Evolutionary conservation across 1,140 invertebrate genomes (phyloP).

Genomic region (Pseudachorutes palmiensis): DNA sequence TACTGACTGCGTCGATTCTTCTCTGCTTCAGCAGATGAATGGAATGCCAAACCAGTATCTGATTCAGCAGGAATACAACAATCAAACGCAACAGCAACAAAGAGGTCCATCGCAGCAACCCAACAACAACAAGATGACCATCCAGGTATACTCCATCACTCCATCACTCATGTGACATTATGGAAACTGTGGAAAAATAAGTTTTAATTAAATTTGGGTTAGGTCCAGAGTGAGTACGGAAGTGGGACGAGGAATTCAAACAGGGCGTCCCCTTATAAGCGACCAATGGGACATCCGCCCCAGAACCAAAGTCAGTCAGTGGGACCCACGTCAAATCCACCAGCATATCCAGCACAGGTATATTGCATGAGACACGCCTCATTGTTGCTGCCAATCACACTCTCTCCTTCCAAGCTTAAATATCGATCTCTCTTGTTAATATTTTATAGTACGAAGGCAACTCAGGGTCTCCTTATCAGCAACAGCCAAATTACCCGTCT

Average conservation of each 20-base stretch:
- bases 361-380: too few relatives aligned
- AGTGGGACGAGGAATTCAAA: conserved; percentile 45
- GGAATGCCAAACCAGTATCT: conserved; percentile 32
- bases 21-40: conserved; percentile 22
- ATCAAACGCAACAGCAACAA: conserved; percentile 7
- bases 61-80: conserved; percentile 35
- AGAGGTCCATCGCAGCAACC: neutral
- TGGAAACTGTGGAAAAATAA: too few relatives aligned
- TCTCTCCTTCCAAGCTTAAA: too few relatives aligned
- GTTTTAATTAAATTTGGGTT: too few relatives aligned
- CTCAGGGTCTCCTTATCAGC: conserved; percentile 4
- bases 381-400: too few relatives aligned
- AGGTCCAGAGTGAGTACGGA: conserved; percentile 33
- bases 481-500: neutral
- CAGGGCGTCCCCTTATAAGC: conserved; percentile 68
- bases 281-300: conserved; percentile 50
- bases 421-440: neutral
- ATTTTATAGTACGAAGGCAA: conserved; percentile 6
- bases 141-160: conserved; percentile 34
- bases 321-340: conserved; percentile 18
- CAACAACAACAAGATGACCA: conserved; percentile 29
- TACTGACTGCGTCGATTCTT: neutral
- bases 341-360: conserved; percentile 13
- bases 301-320: conserved; percentile 53
- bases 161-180: conserved; percentile 16